These are phyloP conservation scores for Epizoanthus fatuus DNA, from an alignment of 92 coral and sea anemone species.

Conservation along the genomic window DNA sequence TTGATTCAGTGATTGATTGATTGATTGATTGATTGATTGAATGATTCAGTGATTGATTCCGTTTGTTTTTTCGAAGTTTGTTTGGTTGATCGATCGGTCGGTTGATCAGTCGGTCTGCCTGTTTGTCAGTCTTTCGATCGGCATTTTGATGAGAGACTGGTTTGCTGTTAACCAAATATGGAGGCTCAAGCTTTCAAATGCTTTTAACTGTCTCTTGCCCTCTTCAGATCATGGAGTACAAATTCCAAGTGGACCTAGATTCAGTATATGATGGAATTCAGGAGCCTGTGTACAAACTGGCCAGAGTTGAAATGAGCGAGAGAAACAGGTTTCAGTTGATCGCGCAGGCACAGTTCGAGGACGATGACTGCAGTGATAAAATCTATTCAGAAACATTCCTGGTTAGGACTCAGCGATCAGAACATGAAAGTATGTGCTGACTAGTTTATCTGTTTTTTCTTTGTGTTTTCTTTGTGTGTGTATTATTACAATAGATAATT, in stretches of 20 bases:
- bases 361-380: constrained; percentile 66
- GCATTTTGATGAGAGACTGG: too few relatives aligned
- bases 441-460: background rate
- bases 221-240: constrained; percentile 13
- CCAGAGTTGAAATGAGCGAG: constrained; percentile 84
- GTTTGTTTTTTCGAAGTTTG: too few relatives aligned
- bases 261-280: constrained; percentile 84
- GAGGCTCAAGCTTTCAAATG: too few relatives aligned
- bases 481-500: too few relatives aligned
- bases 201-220: background rate
- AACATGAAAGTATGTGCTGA: constrained; percentile 52
- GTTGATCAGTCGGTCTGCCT: too few relatives aligned
- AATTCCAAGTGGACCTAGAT: constrained; percentile 83
- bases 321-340: constrained; percentile 87
- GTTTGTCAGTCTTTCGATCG: too few relatives aligned
- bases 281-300: constrained; percentile 91
- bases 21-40: too few relatives aligned
- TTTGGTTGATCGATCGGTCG: too few relatives aligned
- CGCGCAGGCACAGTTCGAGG: constrained; percentile 69
- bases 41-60: too few relatives aligned
- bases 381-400: constrained; percentile 78
- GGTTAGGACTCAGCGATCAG: constrained; percentile 70
- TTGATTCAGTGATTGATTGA: too few relatives aligned
- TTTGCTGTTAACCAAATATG: too few relatives aligned
- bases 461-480: background rate